phyloP scores from a whole-genome alignment of 2,113 vertebrate genomes.

The Cavia aperea region DNA sequence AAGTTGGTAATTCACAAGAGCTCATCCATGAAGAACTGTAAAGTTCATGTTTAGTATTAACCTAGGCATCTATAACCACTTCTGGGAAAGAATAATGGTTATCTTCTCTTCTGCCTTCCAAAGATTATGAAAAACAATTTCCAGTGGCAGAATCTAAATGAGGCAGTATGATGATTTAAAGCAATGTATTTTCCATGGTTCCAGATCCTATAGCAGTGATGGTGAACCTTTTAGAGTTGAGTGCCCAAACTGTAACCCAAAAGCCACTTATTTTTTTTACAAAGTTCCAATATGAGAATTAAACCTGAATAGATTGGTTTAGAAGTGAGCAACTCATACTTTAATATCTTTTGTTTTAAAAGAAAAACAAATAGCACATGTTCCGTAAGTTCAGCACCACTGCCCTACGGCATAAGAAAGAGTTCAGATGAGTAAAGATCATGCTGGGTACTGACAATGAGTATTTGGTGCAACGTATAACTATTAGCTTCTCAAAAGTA shows the following conservation, averaged over 20 bases:
- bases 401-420: neutral
- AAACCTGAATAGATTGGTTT: neutral
- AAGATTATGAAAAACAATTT: neutral
- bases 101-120: neutral
- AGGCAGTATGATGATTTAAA: neutral
- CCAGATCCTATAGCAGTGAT: neutral
- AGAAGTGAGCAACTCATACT: neutral
- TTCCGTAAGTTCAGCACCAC: neutral
- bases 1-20: constrained; percentile 11
- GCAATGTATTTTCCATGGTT: neutral
- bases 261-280: neutral
- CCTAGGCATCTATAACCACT: neutral
- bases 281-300: neutral
- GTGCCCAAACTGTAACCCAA: neutral
- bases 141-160: neutral
- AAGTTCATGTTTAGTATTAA: neutral
- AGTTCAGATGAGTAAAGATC: neutral
- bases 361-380: neutral
- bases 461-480: neutral
- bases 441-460: neutral
- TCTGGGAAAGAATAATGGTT: neutral
- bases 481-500: neutral
- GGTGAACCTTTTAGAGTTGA: neutral
- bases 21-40: neutral
- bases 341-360: neutral